Base-by-base conservation (phyloP, 2,888 invertebrate species). In the Ischnura elegans region DNA sequence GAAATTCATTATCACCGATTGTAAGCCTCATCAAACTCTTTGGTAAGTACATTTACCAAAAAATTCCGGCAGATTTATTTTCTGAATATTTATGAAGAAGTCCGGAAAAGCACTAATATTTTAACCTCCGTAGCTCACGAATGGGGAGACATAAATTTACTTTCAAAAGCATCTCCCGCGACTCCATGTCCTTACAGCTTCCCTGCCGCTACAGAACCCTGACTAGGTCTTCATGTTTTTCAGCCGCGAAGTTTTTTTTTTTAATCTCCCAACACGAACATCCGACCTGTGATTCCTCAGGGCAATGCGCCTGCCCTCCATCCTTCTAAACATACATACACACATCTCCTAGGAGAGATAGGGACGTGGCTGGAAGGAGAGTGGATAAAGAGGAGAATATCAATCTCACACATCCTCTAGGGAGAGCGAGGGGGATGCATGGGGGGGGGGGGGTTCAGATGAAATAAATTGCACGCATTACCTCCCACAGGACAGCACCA, bases 401-500 rank as follows among this genome's bases (percentile, higher is more conserved):
- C 76, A 76, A 76, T 76, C 76, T 36, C 76, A 10, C 16, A 10
- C 6, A 29, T 29, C 76, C 76, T 76, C 76, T 13, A 76, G 29
- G n/a, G 61, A 61, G n/a, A n/a, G 8, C 2, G 51, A 5, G 51
- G 51, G 4, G 51, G 51, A 51, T 51, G 51, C 4, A 19, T 51
- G 51, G 16, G 19, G n/a, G n/a, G 19, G n/a, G n/a, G 36, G 36
- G 76, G 76, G 76, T 8, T 76, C 6, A n/a, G 16, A 36, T 10
- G 76, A 36, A 61, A 76, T 76, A 76, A 76, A 76, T 76, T 13
- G 36, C 76, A 76, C 76, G 76, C 76, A 76, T 36, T 76, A 29
- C 36, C 29, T 36, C 76, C 76, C 76, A 13, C 3, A 5, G 76
- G 36, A 61, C 8, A 76, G 76, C 76, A 36, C 10, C 76, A 76